Evolutionary conservation across 2,797 vertebrate genomes (phyloP).

Genomic region (Sebastes hubbsi): DNA sequence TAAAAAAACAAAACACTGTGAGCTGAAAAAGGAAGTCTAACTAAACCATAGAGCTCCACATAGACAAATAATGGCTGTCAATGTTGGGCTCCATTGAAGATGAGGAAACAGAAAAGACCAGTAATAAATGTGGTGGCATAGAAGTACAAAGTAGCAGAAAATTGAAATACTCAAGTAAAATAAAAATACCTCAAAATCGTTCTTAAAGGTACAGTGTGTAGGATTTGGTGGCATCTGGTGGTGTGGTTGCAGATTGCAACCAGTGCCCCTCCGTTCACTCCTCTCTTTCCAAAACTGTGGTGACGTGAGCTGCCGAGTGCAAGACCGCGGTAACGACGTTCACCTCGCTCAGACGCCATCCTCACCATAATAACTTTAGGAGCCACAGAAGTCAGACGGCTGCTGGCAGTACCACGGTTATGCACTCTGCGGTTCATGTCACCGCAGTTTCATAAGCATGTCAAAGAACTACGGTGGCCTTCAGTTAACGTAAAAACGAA

Average conservation of each 20-base stretch:
- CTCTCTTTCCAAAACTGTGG: too few relatives aligned
- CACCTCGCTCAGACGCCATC: fast-evolving
- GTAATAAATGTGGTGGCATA: not conserved
- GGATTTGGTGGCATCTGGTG: too few relatives aligned
- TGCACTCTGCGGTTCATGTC: fast-evolving
- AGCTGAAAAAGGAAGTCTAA: too few relatives aligned
- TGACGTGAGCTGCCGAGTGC: fast-evolving
- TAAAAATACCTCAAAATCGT: not conserved
- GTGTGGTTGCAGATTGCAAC: too few relatives aligned
- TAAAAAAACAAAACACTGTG: not conserved
- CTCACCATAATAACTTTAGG: too few relatives aligned
- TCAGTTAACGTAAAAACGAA: too few relatives aligned
- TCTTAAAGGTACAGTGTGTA: too few relatives aligned
- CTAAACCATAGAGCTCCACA: not conserved
- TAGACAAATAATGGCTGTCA: not conserved
- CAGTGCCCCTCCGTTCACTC: too few relatives aligned
- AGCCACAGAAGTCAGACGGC: fast-evolving
- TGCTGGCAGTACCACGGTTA: too few relatives aligned
- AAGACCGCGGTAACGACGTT: fast-evolving
- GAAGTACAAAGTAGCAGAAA: not conserved
- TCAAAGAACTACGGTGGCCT: too few relatives aligned
- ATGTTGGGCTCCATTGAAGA: not conserved
- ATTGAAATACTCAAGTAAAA: not conserved
- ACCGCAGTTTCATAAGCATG: fast-evolving
- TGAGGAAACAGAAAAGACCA: not conserved